Evolutionary conservation across 2,113 vertebrate species (phyloP), one percentile per base, ranked within the genome.

Genomic region (Naja naja): DNA sequence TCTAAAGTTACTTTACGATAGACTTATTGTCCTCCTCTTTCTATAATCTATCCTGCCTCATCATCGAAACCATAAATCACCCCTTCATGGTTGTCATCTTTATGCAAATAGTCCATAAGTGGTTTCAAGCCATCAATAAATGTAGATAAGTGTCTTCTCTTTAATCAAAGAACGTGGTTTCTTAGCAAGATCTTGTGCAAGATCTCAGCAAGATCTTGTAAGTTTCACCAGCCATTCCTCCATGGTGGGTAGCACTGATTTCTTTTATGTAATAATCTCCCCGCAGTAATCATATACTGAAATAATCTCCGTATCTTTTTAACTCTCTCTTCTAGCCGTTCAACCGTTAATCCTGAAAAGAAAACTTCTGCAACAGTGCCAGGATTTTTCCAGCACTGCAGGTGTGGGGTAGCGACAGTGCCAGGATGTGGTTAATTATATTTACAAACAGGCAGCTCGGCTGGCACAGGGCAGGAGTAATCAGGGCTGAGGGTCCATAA

Each of bases 391-490:
- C 69, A 5, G 30, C 53, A 2, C 43, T 3, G 87, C 88, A 56
- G 53, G 69, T 55, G 88, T 60, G 25, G n/a, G 43, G 89, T 30
- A 25, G 52, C 6, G 8, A 12, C 22, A 27, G 25, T 39, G 43
- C 85, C 93, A 89, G 85, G 91, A 34, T 16, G 53, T 89, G 0
- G 0, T 0, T 0, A 94, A 90, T 89, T 96, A 95, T 96, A 97
- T 97, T 97, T 96, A 95, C 96, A 95, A 96, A 95, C 96, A 95
- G 94, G 90, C 6, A 88, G 92, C 87, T 9, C 30, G 95, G 95
- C 94, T 97, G 96, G 97, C 95, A 89, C 90, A 91, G 96, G 96
- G 93, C 96, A 96, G 94, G 94, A 95, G 96, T 95, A 97, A 96
- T 95, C 34, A 30, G 95, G 95, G 94, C 96, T 95, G 88, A 0